Base-by-base conservation (phyloP, 2,113 vertebrate genomes). In the Prunella fulvescens region DNA sequence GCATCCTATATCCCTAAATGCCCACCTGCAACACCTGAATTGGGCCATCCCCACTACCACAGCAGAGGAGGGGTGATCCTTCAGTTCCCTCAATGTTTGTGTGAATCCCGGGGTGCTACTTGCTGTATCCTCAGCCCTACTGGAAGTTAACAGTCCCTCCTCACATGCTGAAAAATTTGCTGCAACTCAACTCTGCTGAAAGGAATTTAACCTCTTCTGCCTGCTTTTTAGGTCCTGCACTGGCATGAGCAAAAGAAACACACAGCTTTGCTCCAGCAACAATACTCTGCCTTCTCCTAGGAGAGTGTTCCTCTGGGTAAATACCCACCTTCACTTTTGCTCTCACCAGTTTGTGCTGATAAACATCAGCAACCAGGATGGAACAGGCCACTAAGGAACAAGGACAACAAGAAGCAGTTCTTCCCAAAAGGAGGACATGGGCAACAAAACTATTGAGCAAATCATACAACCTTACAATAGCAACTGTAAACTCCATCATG, bases 91-190 rank as follows among this genome's bases (percentile, higher is more conserved):
- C 50, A 64, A 19, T 0, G 3, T 15, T 29, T 78, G 29, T 10
- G 19, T 31, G 6, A 71, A 40, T 29, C 17, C 26, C 0, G 0
- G 19, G n/a, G 56, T 54, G 12, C 3, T 66, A 11, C 29, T 33
- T 81, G 22, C 5, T 39, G 6, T 80, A 50, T 69, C 25, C 23
- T 92, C 39, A 51, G 7, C 11, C 11, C 12, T 39, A 11, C 7
- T 31, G 8, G 33, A 84, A 85, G 14, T 5, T 51, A 71, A 29
- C 1, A 4, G 2, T 42, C 14, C 24, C 28, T 70, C 23, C 18
- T 39, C 13, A 42, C 0, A 2, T 51, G 40, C 19, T 48, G 35
- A 57, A 58, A 48, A 62, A 65, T 44, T 65, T 77, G 37, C 14
- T 83, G n/a, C 39, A 92, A 44, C 7, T 77, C 8, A 17, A 40